phyloP scores from a whole-genome alignment of 2,113 vertebrate species.

The Nothocercus julius region DNA sequence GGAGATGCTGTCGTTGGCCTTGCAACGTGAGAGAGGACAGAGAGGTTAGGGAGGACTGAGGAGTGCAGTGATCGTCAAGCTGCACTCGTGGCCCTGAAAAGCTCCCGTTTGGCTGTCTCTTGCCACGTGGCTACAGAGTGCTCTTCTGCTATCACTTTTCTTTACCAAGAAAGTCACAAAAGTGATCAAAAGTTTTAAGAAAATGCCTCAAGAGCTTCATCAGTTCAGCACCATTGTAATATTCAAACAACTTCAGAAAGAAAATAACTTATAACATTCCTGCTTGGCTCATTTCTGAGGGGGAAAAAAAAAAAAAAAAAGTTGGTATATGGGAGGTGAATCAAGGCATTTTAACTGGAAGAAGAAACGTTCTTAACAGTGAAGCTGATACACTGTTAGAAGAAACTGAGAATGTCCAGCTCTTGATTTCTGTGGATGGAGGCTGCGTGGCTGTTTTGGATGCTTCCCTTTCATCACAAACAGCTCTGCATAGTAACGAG shows the following conservation, averaged over 20 bases:
- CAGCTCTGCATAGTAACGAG: background rate
- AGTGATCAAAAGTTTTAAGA: background rate
- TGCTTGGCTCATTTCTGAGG: background rate
- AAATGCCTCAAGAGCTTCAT: background rate
- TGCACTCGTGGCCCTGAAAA: fast-evolving
- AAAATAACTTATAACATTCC: background rate
- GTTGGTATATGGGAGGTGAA: background rate
- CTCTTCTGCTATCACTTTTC: background rate
- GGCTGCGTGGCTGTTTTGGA: too few species aligned
- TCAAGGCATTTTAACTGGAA: background rate
- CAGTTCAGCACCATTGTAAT: background rate
- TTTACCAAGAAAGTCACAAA: background rate
- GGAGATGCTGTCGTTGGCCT: background rate
- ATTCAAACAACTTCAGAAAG: background rate
- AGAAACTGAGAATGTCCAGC: background rate
- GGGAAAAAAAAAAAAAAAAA: background rate
- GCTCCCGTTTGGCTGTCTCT: background rate
- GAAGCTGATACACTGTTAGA: background rate
- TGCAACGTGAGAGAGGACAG: too few species aligned
- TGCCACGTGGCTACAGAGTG: fast-evolving
- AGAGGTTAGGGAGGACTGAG: background rate
- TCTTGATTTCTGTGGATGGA: background rate
- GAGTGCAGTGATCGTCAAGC: background rate
- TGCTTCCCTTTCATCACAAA: background rate
- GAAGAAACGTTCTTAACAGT: background rate